Evolutionary conservation across 2,113 vertebrate genomes (phyloP).

Genomic region (Sylvilagus bachmani): DNA sequence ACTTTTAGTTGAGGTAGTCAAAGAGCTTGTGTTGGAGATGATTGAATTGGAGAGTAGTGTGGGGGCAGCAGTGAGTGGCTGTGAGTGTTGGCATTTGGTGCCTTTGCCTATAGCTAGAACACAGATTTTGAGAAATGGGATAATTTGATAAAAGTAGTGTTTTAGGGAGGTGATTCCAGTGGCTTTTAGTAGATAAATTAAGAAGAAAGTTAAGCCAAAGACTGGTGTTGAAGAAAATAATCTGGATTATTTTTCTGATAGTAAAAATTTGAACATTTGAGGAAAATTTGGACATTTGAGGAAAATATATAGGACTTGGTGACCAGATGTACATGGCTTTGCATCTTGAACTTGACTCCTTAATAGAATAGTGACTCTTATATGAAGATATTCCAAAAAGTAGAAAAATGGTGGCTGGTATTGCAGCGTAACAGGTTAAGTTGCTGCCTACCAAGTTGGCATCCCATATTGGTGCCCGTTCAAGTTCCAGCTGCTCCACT

Average conservation of each 20-base stretch:
- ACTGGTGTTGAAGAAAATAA: background rate
- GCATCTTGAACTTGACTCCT: background rate
- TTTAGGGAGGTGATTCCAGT: slow-evolving; percentile 2
- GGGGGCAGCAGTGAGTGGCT: background rate
- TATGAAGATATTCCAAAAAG: background rate
- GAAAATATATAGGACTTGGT: slow-evolving; percentile 32
- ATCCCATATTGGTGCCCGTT: no score
- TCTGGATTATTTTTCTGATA: slow-evolving; percentile 33
- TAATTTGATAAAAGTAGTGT: background rate
- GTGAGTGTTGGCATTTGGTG: background rate
- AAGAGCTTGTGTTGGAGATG: background rate
- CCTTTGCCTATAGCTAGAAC: background rate
- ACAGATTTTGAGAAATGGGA: slow-evolving; percentile 7
- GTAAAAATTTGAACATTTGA: slow-evolving; percentile 26
- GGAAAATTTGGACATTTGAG: slow-evolving; percentile 34
- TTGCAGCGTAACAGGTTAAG: no score
- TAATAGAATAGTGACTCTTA: background rate
- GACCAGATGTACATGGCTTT: background rate
- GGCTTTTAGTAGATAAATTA: background rate
- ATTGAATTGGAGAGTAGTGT: background rate
- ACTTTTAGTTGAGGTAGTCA: background rate
- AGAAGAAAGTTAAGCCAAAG: background rate
- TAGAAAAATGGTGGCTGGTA: no score
- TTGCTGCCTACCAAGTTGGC: no score
- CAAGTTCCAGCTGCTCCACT: no score